phyloP scores from a whole-genome alignment of 2,888 invertebrate genomes.

The Falcaria lacertinaria region DNA sequence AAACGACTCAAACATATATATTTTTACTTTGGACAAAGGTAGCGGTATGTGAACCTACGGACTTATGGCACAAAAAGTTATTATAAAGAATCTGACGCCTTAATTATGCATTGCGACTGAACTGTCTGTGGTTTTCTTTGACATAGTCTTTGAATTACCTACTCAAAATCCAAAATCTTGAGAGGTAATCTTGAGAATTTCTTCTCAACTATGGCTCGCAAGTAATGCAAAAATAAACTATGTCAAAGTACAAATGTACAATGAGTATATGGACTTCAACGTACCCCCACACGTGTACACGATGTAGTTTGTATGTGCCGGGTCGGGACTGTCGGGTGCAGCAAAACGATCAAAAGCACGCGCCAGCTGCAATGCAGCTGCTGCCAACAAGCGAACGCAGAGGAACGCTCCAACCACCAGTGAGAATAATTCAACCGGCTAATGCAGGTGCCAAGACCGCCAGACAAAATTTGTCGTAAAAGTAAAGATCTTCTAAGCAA shows the following conservation, averaged over 20 bases:
- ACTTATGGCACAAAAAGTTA: too few species aligned
- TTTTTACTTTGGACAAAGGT: too few species aligned
- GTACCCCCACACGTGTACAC: conserved; percentile 6
- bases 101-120: too few species aligned
- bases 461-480: not conserved
- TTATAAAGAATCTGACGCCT: too few species aligned
- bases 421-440: conserved; percentile 50
- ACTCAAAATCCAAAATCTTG: too few species aligned
- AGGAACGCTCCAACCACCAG: conserved; percentile 19
- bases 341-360: conserved; percentile 68
- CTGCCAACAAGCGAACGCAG: conserved; percentile 27
- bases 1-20: too few species aligned
- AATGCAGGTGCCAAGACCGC: conserved; percentile 35
- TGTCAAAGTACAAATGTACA: not conserved
- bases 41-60: too few species aligned
- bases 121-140: too few species aligned
- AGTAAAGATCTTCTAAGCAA: not conserved
- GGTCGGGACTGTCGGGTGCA: conserved; percentile 35
- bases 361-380: conserved; percentile 74
- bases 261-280: not conserved
- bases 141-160: too few species aligned
- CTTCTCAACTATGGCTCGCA: too few species aligned
- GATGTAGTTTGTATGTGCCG: conserved; percentile 15
- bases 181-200: too few species aligned
- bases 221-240: too few species aligned